These are phyloP conservation scores for Lithophane semibrunnea DNA, from an alignment of 2,888 invertebrate genomes.

Conservation along the genomic window DNA sequence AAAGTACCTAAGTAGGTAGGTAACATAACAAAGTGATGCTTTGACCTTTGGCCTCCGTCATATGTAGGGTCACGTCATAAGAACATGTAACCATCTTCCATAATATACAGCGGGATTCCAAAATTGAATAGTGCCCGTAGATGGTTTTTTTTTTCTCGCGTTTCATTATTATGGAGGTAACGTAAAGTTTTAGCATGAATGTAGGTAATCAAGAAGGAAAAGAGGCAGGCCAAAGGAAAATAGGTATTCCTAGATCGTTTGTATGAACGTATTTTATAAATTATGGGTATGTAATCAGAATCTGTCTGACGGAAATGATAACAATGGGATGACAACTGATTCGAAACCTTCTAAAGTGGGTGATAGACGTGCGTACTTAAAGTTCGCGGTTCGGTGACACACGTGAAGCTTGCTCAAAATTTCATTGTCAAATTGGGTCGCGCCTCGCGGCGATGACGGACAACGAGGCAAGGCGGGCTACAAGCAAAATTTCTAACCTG, in stretches of 20 bases:
- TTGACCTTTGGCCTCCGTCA: conserved; percentile 57
- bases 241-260: background rate
- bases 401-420: too few relatives aligned
- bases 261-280: background rate
- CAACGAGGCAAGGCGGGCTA: too few relatives aligned
- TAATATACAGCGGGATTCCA: conserved; percentile 46
- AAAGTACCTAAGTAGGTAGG: conserved; percentile 27
- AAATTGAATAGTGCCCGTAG: background rate
- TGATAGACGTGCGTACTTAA: too few relatives aligned
- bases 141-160: background rate
- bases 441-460: too few relatives aligned
- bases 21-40: background rate
- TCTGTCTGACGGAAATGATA: background rate
- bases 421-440: too few relatives aligned
- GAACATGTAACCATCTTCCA: conserved; percentile 44
- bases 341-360: background rate
- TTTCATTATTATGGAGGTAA: background rate
- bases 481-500: too few relatives aligned
- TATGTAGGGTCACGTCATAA: conserved; percentile 50
- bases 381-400: too few relatives aligned
- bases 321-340: background rate
- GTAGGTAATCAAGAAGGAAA: background rate
- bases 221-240: background rate
- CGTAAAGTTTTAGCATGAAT: background rate
- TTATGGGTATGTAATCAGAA: background rate